Evolutionary conservation across 2,888 invertebrate species (phyloP).

Genomic region (Coecobrya sp.): DNA sequence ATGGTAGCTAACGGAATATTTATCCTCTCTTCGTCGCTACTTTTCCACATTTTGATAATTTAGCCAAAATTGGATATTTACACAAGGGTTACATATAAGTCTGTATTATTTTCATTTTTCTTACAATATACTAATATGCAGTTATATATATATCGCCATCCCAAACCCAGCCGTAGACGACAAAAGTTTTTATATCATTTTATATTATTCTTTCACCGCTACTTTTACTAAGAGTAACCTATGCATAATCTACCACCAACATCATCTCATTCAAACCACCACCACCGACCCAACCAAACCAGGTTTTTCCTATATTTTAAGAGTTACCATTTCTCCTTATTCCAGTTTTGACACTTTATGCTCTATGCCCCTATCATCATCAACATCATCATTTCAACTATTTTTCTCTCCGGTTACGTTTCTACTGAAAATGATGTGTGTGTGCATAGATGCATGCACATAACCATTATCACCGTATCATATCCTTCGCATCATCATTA

Average conservation of each 20-base stretch:
- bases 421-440: neutral
- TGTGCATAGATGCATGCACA: constrained; percentile 25
- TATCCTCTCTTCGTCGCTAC: neutral
- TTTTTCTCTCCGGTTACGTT: neutral
- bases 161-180: neutral
- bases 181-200: neutral
- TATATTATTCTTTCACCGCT: neutral
- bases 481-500: constrained; percentile 55
- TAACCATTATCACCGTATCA: neutral
- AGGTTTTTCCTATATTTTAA: neutral
- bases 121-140: no score
- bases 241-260: neutral
- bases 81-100: neutral
- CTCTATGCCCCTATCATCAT: neutral
- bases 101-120: neutral
- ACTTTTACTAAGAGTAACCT: neutral
- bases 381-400: neutral
- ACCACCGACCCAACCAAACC: no score
- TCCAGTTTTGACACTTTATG: constrained; percentile 23
- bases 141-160: no score
- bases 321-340: neutral
- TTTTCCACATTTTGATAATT: neutral
- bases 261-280: neutral
- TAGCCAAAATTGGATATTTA: neutral
- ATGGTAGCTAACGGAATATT: no score